Percentiles rank a stretch among this genome's conserved stretches.
Conservation (phyloP, 2,888 invertebrate genomes). For the Pycnomerus fuliginosus region DNA sequence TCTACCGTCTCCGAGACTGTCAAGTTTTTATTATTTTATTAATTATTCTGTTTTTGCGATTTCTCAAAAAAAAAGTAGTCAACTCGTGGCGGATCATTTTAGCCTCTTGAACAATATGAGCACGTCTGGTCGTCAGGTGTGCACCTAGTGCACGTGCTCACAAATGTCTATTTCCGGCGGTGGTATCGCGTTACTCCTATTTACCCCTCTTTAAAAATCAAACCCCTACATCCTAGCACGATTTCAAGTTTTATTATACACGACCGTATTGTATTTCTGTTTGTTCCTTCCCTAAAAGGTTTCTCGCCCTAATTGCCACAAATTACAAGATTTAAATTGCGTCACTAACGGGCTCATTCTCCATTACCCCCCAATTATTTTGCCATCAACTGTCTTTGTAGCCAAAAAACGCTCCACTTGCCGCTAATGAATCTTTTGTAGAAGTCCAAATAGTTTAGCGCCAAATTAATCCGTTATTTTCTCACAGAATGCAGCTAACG, state of each 20-base stretch:
- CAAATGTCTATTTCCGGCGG: conserved; percentile 43
- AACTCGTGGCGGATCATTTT: too few relatives aligned
- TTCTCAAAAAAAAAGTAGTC: too few relatives aligned
- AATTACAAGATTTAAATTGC: conserved; percentile 11
- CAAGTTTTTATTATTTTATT: too few relatives aligned
- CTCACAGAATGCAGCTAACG: too few relatives aligned
- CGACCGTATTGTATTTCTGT: conserved; percentile 14
- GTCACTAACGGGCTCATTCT: conserved; percentile 2
- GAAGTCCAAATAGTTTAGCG: too few relatives aligned
- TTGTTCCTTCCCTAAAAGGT: conserved; percentile 5
- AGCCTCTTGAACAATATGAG: conserved; percentile 17
- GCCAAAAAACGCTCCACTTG: too few relatives aligned
- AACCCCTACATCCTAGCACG: conserved; percentile 10
- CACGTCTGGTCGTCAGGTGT: conserved; percentile 33
- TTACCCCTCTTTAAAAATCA: conserved; percentile 20
- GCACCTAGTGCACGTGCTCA: conserved; percentile 39
- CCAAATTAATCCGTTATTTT: too few relatives aligned
- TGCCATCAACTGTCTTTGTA: too few relatives aligned
- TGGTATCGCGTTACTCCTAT: conserved; percentile 32
- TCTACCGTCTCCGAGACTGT: too few relatives aligned
- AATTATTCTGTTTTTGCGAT: too few relatives aligned
- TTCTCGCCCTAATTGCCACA: conserved; percentile 2
- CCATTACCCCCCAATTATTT: conserved; percentile 3
- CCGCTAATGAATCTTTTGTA: too few relatives aligned
- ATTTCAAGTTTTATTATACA: conserved; percentile 8